Base-by-base conservation (phyloP, 1,140 invertebrate genomes). In the Cydia splendana region DNA sequence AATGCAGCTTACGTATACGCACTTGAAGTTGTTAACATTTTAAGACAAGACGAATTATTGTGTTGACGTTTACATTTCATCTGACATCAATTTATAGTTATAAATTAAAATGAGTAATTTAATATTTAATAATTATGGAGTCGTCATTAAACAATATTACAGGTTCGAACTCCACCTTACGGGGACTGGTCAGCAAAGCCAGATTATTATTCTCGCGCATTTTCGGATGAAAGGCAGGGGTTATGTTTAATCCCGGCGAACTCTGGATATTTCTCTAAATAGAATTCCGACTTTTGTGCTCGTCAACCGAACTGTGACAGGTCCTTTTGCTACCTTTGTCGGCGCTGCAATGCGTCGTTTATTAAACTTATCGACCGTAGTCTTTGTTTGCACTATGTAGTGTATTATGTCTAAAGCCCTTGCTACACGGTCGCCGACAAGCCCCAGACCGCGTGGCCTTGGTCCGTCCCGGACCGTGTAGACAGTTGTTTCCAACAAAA, bases 201-300 rank as follows among this genome's bases (percentile, higher is more conserved):
- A 71, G 67, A 71, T 71, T 71, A 71, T 71, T 71, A 71, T 71
- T 71, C 67, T 71, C 34, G 67, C 34, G 67, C n/a, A 71, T 71
- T 71, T 71, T 71, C 34, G 67, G 34, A 38, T 71, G 38, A 38
- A 24, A 18, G 67, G 67, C 67, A 71, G 67, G 30, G 67, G n/a
- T 67, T 38, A 34, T 67, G 28, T 13, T 42, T 71, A 71, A 71
- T 42, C 34, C 67, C 20, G 67, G 18, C n/a, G 65, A 28, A 34
- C 28, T 38, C 65, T 34, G 67, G 67, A 38, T 71, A 71, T 71
- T 71, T 71, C 67, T 71, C 67, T 71, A 42, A 71, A 71, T 45
- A 71, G 34, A 71, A 38, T 71, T 71, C 18, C 15, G n/a, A 71
- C 38, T 42, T 45, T 71, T 20, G 67, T 71, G 15, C 34, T 38